A percentile compares a stretch with the other conserved stretches of the same genome.
These are phyloP conservation scores for Reinhardtius hippoglossoides DNA, from an alignment of 2,113 vertebrate species.

Conservation along the genomic window DNA sequence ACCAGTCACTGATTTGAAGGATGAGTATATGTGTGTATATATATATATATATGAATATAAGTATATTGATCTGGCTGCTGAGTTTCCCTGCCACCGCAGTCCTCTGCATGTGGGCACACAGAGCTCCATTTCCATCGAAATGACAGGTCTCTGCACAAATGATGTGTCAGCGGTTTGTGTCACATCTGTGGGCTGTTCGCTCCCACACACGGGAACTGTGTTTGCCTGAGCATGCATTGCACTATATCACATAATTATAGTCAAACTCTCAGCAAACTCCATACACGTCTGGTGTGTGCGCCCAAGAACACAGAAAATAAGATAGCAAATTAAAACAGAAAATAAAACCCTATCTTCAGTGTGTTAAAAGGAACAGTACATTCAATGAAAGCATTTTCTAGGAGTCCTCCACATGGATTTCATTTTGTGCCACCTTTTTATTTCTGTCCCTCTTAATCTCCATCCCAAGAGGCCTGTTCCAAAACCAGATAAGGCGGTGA, in stretches of 20 bases:
- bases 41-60: too few relatives aligned
- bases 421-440: constrained; percentile 10
- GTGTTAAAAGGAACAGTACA: background rate
- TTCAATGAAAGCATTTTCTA: background rate
- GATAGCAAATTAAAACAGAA: background rate
- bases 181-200: background rate
- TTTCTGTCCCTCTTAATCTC: constrained; percentile 43
- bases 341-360: background rate
- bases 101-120: too few relatives aligned
- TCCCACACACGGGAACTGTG: background rate
- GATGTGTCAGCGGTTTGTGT: background rate
- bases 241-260: background rate
- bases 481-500: constrained; percentile 46
- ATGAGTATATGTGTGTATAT: too few relatives aligned
- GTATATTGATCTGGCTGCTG: too few relatives aligned
- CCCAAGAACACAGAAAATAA: background rate
- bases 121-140: too few relatives aligned
- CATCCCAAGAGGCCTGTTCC: constrained; percentile 46
- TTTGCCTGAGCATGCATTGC: background rate
- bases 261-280: background rate
- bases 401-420: constrained; percentile 13
- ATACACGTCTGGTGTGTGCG: background rate
- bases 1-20: too few relatives aligned
- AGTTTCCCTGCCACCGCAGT: too few relatives aligned
- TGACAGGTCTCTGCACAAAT: too few relatives aligned